Evolutionary conservation across 2,888 invertebrate species (phyloP).

Genomic region (Epirrita christyi): DNA sequence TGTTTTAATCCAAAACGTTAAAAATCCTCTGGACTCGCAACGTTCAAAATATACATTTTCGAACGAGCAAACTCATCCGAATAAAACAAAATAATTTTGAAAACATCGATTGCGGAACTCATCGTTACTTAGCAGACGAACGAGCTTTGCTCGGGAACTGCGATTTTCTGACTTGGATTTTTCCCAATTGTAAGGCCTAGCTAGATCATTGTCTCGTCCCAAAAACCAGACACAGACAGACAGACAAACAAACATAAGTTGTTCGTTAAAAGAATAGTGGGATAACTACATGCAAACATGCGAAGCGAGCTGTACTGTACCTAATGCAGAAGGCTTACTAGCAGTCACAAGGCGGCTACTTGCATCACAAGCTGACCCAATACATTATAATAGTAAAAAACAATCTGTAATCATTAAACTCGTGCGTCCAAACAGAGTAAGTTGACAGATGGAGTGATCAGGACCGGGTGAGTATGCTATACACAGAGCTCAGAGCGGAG

Average conservation of each 20-base stretch:
- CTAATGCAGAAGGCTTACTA: slow-evolving; percentile 37
- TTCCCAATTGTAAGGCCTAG: no score
- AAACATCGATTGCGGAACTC: no score
- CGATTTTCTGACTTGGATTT: no score
- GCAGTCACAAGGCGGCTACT: slow-evolving; percentile 9
- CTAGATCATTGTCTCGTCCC: no score
- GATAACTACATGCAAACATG: slow-evolving; percentile 40
- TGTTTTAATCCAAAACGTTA: background rate
- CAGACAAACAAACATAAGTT: no score
- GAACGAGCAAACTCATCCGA: no score
- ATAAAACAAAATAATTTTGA: no score
- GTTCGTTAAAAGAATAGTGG: background rate
- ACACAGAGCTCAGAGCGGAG: slow-evolving; percentile 41
- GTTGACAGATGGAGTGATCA: slow-evolving; percentile 28
- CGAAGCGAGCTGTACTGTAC: slow-evolving; percentile 45
- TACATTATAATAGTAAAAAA: background rate
- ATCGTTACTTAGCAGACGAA: no score
- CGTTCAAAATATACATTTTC: no score
- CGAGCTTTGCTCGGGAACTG: no score
- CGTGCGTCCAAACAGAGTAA: slow-evolving; percentile 37
- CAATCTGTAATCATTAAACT: slow-evolving; percentile 13
- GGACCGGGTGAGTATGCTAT: slow-evolving; percentile 22
- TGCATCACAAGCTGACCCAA: background rate
- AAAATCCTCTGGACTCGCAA: background rate
- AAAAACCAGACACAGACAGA: no score